phyloP scores from a whole-genome alignment of 2,797 vertebrate genomes.

The Gymnoscopelus braueri region DNA sequence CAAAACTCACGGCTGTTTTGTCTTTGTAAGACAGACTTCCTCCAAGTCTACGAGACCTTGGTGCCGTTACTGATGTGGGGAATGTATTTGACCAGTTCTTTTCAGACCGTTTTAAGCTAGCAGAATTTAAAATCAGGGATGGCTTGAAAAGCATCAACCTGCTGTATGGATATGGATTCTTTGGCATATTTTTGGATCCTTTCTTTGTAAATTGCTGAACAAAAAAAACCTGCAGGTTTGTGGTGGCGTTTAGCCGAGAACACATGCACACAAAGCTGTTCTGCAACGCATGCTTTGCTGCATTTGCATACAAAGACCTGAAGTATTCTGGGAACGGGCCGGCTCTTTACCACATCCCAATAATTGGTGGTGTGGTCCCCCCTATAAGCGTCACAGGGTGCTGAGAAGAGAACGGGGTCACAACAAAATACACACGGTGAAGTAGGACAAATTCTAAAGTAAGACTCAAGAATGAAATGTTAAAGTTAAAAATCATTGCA shows the following conservation, averaged over 20 bases:
- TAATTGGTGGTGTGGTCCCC: slow-evolving; percentile 7
- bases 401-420: slow-evolving; percentile 32
- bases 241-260: background rate
- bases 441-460: slow-evolving; percentile 51
- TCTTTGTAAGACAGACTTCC: slow-evolving; percentile 8
- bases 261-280: slow-evolving; percentile 1
- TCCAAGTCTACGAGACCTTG: slow-evolving; percentile 16
- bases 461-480: slow-evolving; percentile 63
- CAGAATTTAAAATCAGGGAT: slow-evolving; percentile 19
- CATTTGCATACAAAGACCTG: no score
- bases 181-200: slow-evolving; percentile 56
- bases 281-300: no score
- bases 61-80: slow-evolving; percentile 17
- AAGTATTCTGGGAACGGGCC: no score
- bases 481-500: slow-evolving; percentile 50
- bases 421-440: background rate
- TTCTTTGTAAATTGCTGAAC: slow-evolving; percentile 7
- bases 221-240: background rate
- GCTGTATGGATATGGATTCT: slow-evolving; percentile 49
- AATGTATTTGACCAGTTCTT: slow-evolving; percentile 39
- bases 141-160: slow-evolving; percentile 21
- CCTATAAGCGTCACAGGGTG: slow-evolving; percentile 15
- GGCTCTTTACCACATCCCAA: no score
- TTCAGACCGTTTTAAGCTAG: slow-evolving; percentile 2
- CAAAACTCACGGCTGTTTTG: background rate